Percentiles rank a stretch among this genome's conserved stretches.
Conservation (phyloP, 2,888 invertebrate species). For the Portevinia maculata region DNA sequence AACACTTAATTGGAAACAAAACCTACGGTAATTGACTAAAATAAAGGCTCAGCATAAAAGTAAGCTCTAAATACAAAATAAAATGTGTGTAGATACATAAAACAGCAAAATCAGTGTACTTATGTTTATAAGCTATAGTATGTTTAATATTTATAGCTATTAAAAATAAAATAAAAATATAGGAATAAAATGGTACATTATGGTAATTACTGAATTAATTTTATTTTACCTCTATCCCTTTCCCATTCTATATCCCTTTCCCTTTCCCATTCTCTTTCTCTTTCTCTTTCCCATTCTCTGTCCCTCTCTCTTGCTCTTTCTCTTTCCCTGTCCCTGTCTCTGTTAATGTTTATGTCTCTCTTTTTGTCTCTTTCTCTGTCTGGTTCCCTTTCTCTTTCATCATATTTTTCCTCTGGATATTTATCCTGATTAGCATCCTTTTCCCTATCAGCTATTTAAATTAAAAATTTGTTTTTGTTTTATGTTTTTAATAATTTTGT, state of each 20-base stretch:
- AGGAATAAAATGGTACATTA: not conserved
- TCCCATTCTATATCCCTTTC: constrained; percentile 82
- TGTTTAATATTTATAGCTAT: constrained; percentile 16
- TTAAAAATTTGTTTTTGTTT: constrained; percentile 57
- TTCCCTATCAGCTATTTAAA: constrained; percentile 72
- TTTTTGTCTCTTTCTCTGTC: constrained; percentile 85
- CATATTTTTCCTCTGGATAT: constrained; percentile 61
- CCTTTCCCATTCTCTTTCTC: constrained; percentile 80
- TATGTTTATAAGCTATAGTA: constrained; percentile 49
- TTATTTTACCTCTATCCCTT: constrained; percentile 81
- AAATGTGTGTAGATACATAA: constrained; percentile 29
- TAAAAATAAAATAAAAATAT: constrained; percentile 20
- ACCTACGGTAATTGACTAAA: constrained; percentile 1
- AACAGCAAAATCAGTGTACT: constrained; percentile 44
- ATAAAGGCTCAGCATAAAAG: constrained; percentile 18
- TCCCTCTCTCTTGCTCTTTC: constrained; percentile 78
- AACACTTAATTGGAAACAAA: not conserved
- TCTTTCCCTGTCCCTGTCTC: constrained; percentile 77
- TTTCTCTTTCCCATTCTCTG: constrained; percentile 80
- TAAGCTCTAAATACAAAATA: constrained; percentile 57
- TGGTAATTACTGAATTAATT: constrained; percentile 25
- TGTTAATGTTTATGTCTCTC: constrained; percentile 86
- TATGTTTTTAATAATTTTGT: constrained; percentile 17
- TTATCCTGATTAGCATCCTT: constrained; percentile 70
- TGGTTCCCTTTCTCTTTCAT: constrained; percentile 61